Evolutionary conservation across 2,113 vertebrate genomes (phyloP).

Genomic region (Crotalus tigris): DNA sequence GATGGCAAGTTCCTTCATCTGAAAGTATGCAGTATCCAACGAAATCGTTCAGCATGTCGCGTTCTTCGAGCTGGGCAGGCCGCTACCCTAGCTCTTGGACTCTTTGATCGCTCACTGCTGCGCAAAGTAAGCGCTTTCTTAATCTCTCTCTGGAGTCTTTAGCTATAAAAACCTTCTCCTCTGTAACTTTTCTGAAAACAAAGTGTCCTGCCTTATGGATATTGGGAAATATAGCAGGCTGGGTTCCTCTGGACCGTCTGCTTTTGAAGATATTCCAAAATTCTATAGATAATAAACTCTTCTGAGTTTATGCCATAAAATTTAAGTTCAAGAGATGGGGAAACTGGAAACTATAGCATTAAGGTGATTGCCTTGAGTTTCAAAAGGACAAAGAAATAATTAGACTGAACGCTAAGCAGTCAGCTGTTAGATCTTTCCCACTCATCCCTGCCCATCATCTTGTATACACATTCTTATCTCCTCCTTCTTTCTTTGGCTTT

Average conservation of each 20-base stretch:
- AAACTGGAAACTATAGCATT: background rate
- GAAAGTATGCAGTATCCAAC: conserved; percentile 92
- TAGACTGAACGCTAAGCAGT: background rate
- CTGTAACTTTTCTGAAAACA: background rate
- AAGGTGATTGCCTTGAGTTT: background rate
- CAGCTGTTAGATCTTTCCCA: background rate
- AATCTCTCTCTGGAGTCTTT: background rate
- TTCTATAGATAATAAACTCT: background rate
- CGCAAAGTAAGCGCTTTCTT: conserved; percentile 82
- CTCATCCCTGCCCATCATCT: background rate
- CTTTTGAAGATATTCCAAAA: conserved; percentile 10
- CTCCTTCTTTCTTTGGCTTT: background rate
- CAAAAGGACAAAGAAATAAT: background rate
- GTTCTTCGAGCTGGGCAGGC: conserved; percentile 95
- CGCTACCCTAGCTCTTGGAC: conserved; percentile 88
- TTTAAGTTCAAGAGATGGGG: background rate
- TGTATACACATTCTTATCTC: background rate
- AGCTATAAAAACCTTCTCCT: background rate
- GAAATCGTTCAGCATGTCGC: conserved; percentile 92
- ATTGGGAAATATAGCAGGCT: background rate
- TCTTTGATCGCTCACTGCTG: conserved; percentile 89
- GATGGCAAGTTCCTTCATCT: conserved; percentile 86
- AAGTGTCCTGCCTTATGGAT: background rate
- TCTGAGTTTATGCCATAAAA: background rate
- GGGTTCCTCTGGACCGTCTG: background rate